Evolutionary conservation across 2,797 vertebrate genomes (phyloP), one percentile per base, ranked within the genome.

Genomic region (Pachyuromys duprasi): DNA sequence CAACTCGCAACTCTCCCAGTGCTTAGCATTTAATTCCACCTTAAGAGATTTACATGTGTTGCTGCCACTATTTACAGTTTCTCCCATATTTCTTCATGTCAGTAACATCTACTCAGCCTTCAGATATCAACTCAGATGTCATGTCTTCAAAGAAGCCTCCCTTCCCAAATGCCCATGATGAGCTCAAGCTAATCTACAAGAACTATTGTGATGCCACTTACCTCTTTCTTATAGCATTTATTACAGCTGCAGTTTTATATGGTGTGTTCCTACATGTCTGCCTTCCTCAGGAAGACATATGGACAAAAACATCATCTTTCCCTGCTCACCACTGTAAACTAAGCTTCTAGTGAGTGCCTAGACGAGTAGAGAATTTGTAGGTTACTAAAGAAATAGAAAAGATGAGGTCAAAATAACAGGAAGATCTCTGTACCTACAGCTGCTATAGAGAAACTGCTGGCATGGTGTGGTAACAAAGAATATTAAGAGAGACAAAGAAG

Each of bases 401-500:
- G 9, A 39, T 81, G 55, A 81, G 17, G 39, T 69, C 69, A 97
- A 33, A 79, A n/a, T 14, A 45, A 5, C 28, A 20, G 82, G 62
- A 86, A 4, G 49, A 90, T 86, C 45, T 36, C 24, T 67, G 57
- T 36, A 8, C 20, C 24, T 78, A 57, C 13, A 74, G 33, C 5
- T 89, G 57, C 57, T 74, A 17, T 55, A 94, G 72, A 90, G 24
- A 39, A 93, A 95, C n/a, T 87, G 74, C 33, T 60, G 31, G 62
- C 11, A 62, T 31, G 3, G 14, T 53, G 28, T 18, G 5, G 53
- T 81, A 62, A 74, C 65, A 84, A 92, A 94, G 36, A 89, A 17
- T 39, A 63, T 91, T 80, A 93, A 72, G 49, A 95, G 49, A 67
- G 83, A 67, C 87, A 53, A 90, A 96, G 76, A 91, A 70, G 55